Evolutionary conservation across 2,113 vertebrate genomes (phyloP), one percentile per base, ranked within the genome.

Genomic region (Hyperopisus bebe): DNA sequence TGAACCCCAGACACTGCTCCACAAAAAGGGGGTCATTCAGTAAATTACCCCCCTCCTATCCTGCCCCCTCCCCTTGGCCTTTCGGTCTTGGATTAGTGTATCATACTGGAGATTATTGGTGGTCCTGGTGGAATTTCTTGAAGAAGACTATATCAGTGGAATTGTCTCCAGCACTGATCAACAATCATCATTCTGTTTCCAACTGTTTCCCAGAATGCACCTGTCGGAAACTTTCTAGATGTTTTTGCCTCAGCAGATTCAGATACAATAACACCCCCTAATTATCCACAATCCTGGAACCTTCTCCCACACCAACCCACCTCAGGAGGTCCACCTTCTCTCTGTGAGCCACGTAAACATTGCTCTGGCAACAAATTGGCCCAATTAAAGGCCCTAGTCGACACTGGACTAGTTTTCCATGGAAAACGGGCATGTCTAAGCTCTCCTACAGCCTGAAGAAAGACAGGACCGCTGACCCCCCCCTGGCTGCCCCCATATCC

Each of bases 321-420:
- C 62, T 66, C 24, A 66, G n/a, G 62, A 66, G 9, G 62, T 27
- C 62, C n/a, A 66, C 62, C 62, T 66, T 66, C 62, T 11, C 62
- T 66, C 62, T 66, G 62, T 27, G n/a, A 66, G 62, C n/a, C 24
- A 31, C n/a, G 27, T 89, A 48, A 66, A 27, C 62, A 66, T 66
- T 44, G 51, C 90, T 89, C 50, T 31, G 15, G 50, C 91, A 91
- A 88, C 92, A 92, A 90, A 66, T 89, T 91, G 90, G 88, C 91
- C 47, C 87, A 90, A 90, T 86, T 51, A 92, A 92, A n/a, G n/a
- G 9, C n/a, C n/a, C n/a, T 27, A 90, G 91, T 92, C 92, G 66
- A 92, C 93, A 90, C 19, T 90, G 84, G 47, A 88, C 31, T 19
- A 21, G 39, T 44, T 15, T 35, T 62, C 55, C 55, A 62, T 92